These are phyloP conservation scores for Sceliomorpha sp. DNA, from an alignment of 2,888 invertebrate genomes.

Conservation along the genomic window DNA sequence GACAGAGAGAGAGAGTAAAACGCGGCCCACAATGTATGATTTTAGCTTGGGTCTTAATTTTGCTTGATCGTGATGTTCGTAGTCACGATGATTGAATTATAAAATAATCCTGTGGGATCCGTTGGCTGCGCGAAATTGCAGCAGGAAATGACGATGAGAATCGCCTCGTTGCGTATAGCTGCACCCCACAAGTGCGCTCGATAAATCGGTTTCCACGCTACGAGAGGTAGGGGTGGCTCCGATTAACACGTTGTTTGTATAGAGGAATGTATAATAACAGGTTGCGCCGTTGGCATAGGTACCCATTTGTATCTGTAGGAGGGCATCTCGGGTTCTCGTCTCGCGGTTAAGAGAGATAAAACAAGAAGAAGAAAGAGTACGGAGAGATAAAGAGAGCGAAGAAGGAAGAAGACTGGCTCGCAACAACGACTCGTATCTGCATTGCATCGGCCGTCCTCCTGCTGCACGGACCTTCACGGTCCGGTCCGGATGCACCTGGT, in stretches of 20 bases:
- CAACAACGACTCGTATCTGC: conserved; percentile 62
- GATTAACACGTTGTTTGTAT: conserved; percentile 81
- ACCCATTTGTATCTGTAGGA: conserved; percentile 75
- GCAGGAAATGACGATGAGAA: conserved; percentile 27
- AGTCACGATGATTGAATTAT: conserved; percentile 46
- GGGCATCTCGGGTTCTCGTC: conserved; percentile 73
- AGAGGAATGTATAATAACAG: conserved; percentile 80
- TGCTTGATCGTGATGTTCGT: conserved; percentile 18
- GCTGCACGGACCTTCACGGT: conserved; percentile 59
- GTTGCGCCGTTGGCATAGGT: conserved; percentile 77
- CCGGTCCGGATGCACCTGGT: conserved; percentile 70
- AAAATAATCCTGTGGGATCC: conserved; percentile 30
- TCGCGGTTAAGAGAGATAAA: conserved; percentile 52
- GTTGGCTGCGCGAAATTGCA: conserved; percentile 28
- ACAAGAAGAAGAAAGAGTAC: conserved; percentile 44
- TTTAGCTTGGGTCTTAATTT: conserved; percentile 31
- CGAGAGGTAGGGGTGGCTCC: conserved; percentile 64
- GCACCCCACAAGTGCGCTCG: conserved; percentile 29
- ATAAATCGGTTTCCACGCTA: conserved; percentile 63
- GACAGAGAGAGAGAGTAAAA: no score
- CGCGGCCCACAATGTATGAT: conserved; percentile 12
- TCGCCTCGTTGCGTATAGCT: conserved; percentile 1
- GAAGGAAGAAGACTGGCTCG: conserved; percentile 24
- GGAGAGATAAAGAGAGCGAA: conserved; percentile 38
- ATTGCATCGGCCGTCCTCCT: conserved; percentile 65